Evolutionary conservation across 2,113 vertebrate genomes (phyloP).

Genomic region (Mastomys natalensis): DNA sequence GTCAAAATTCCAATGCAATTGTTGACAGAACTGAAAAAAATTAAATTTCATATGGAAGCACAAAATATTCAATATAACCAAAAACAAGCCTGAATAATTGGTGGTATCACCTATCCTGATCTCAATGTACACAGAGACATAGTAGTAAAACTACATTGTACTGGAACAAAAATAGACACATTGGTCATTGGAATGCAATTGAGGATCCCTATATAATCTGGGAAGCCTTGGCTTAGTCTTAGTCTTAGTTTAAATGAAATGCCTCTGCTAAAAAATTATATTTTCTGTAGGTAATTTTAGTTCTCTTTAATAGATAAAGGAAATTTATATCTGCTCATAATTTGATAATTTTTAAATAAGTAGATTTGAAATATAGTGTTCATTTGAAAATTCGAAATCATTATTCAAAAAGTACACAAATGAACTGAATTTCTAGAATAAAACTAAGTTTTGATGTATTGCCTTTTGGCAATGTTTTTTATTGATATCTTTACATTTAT

Average conservation of each 20-base stretch:
- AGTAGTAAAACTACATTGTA: not conserved
- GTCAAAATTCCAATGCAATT: not conserved
- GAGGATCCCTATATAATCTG: not conserved
- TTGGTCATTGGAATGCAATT: not conserved
- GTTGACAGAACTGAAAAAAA: not conserved
- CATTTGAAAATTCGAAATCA: slow-evolving; percentile 18
- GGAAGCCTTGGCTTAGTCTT: not conserved
- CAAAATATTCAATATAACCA: not conserved
- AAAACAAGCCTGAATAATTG: not conserved
- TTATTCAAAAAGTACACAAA: not conserved
- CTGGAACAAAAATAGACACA: not conserved
- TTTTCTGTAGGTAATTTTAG: not conserved
- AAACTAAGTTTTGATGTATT: not conserved
- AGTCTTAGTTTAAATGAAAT: slow-evolving; percentile 27
- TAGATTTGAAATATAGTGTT: not conserved
- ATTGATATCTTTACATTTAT: not conserved
- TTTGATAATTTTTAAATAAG: slow-evolving; percentile 34
- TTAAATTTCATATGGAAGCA: not conserved
- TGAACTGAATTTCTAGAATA: not conserved
- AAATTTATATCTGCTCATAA: not conserved
- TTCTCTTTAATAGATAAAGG: not conserved
- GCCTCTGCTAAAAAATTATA: not conserved
- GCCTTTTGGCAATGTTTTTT: not conserved
- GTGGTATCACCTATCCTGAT: not conserved
- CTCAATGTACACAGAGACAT: not conserved